Evolutionary conservation across 53 echinoderm and acorn worm genomes (phyloP).

Genomic region (Patiria pectinifera): DNA sequence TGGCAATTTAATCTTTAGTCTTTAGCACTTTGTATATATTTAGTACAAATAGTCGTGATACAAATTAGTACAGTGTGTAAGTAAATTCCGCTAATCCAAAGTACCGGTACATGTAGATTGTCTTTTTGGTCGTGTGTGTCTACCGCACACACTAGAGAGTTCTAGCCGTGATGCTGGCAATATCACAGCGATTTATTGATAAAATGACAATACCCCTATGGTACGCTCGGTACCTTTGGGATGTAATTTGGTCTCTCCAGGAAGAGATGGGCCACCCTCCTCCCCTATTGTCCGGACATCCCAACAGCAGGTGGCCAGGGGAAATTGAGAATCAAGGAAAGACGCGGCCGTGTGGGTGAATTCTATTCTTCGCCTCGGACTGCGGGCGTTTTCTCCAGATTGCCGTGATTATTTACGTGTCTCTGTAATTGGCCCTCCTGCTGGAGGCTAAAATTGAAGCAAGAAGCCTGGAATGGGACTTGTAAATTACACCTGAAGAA

Average conservation of each 20-base stretch:
- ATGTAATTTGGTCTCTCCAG: constrained; percentile 43
- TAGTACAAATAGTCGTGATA: no score
- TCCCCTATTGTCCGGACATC: constrained; percentile 34
- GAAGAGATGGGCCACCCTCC: background rate
- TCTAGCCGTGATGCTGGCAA: background rate
- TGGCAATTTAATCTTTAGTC: no score
- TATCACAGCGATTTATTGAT: constrained; percentile 8
- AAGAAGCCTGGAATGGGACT: background rate
- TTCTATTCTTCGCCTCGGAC: background rate
- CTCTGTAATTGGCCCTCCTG: constrained; percentile 20
- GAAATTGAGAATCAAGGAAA: constrained; percentile 17
- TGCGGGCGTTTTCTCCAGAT: background rate
- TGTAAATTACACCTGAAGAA: no score
- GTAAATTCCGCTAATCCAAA: no score
- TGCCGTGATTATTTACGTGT: background rate
- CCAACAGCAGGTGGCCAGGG: constrained; percentile 29
- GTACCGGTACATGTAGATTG: no score
- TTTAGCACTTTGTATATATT: no score
- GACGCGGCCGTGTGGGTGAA: background rate
- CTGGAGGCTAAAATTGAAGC: background rate
- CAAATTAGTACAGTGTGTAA: no score
- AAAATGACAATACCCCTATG: background rate
- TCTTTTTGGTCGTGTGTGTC: no score
- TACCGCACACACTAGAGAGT: no score
- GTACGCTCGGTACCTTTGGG: constrained; percentile 19